phyloP scores from a whole-genome alignment of 2,888 invertebrate genomes.

The Eupeodes latifasciatus region DNA sequence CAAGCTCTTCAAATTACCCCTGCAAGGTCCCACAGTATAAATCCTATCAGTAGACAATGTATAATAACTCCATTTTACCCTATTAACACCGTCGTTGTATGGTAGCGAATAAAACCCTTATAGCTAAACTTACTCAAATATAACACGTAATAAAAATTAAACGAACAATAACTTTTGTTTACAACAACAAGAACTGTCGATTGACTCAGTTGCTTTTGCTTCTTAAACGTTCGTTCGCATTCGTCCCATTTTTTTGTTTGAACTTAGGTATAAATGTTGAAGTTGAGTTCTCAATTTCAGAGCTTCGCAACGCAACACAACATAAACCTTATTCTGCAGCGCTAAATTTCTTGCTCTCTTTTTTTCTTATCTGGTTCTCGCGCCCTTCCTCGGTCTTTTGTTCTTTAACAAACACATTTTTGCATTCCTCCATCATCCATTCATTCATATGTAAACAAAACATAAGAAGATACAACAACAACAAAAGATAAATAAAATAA shows the following conservation, averaged over 20 bases:
- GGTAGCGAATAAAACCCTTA: slow-evolving; percentile 20
- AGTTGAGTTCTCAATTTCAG: neutral
- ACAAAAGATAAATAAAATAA: neutral
- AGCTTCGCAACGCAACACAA: neutral
- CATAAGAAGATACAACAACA: neutral
- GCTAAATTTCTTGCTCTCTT: slow-evolving; percentile 30
- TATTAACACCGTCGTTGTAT: slow-evolving; percentile 36
- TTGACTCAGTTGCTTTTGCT: slow-evolving; percentile 4
- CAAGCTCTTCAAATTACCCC: neutral
- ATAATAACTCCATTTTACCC: slow-evolving; percentile 47
- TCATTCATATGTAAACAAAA: neutral
- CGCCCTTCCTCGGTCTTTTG: neutral
- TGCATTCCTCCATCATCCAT: slow-evolving; percentile 46
- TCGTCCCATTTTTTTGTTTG: slow-evolving; percentile 4
- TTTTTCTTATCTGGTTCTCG: neutral
- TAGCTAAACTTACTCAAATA: slow-evolving; percentile 17
- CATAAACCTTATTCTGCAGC: neutral
- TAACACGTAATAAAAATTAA: slow-evolving; percentile 55
- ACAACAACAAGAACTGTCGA: slow-evolving; percentile 1
- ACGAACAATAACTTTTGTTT: slow-evolving; percentile 49
- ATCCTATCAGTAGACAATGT: slow-evolving; percentile 10
- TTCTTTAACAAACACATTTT: slow-evolving; percentile 39
- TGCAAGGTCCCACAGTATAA: slow-evolving; percentile 30
- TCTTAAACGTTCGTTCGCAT: slow-evolving; percentile 45
- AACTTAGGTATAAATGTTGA: neutral